Base-by-base conservation (phyloP, 2,113 vertebrate species). In the Ochotona princeps region DNA sequence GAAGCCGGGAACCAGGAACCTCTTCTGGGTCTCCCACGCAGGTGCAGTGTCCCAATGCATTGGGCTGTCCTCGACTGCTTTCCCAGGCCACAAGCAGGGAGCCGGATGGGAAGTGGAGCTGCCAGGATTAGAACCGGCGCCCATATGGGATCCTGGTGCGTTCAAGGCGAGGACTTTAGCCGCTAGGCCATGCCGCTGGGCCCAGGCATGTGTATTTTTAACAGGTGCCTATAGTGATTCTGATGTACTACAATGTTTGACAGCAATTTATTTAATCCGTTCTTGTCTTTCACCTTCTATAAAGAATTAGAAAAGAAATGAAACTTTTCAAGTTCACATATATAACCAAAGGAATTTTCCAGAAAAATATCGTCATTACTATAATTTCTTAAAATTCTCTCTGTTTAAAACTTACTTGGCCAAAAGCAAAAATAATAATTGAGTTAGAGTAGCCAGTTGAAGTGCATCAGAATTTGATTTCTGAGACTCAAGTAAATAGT, bases 291-390 rank as follows among this genome's bases (percentile, higher is more conserved):
- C 51, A 80, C 80, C 83, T 91, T 51, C 76, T 73, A 35, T 67
- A 89, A 94, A 60, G 10, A 21, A 57, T 15, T 17, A 73, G 14
- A 60, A 83, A 84, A 15, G 2, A 11, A 67, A 83, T 73, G 15
- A 78, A n/a, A 83, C 3, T 57, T 89, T 54, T 83, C 44, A 75
- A 76, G 23, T 91, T 83, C 17, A 91, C 21, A 94, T 87, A 80
- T 44, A 72, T 87, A 61, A 87, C 13, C 13, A 15, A 87, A 87
- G 8, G 10, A 32, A 91, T 86, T 11, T 54, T 83, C 30, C 85
- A 21, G 28, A 72, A 7, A 93, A 65, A n/a, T 70, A 7, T 80
- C 28, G 0, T n/a, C 20, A 85, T 57, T 35, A 70, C 28, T 87
- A 2, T 38, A 94, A 91, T 76, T 87, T 86, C 26, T 81, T 44